These are phyloP conservation scores for Margaritifera margaritifera DNA, from an alignment of 2,888 invertebrate genomes.

Conservation along the genomic window DNA sequence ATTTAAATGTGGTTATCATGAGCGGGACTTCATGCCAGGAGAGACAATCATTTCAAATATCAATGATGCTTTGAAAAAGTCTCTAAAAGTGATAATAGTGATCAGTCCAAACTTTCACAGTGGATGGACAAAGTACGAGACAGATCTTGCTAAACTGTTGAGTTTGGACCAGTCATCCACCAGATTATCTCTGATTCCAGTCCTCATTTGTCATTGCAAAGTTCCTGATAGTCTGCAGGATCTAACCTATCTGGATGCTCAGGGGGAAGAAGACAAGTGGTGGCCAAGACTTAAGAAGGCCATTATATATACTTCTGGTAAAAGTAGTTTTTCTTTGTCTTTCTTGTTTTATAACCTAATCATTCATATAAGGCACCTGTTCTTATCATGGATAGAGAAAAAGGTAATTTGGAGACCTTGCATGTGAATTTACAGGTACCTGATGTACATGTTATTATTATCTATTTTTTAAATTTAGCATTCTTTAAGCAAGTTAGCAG, in stretches of 20 bases:
- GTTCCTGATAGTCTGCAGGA: conserved; percentile 6
- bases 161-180: not conserved
- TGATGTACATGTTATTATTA: no score
- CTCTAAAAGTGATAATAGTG: conserved; percentile 12
- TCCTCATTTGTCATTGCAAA: conserved; percentile 8
- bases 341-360: no score
- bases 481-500: no score
- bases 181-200: conserved; percentile 12
- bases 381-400: no score
- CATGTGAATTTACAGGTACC: no score
- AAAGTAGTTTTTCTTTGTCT: no score
- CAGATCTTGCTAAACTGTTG: conserved; percentile 10
- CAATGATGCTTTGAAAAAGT: conserved; percentile 3
- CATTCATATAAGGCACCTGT: no score
- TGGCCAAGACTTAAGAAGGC: conserved; percentile 10
- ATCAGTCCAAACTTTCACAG: conserved; percentile 16
- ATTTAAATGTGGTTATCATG: conserved; percentile 17
- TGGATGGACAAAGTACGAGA: conserved; percentile 16
- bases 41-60: conserved; percentile 10
- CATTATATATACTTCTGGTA: not conserved
- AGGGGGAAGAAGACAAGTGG: not conserved
- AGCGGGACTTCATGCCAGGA: conserved; percentile 16
- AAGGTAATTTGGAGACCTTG: no score
- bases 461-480: no score
- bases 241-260: conserved; percentile 15